Evolutionary conservation across 2,888 invertebrate genomes (phyloP).

Genomic region (Eupithecia insigniata): DNA sequence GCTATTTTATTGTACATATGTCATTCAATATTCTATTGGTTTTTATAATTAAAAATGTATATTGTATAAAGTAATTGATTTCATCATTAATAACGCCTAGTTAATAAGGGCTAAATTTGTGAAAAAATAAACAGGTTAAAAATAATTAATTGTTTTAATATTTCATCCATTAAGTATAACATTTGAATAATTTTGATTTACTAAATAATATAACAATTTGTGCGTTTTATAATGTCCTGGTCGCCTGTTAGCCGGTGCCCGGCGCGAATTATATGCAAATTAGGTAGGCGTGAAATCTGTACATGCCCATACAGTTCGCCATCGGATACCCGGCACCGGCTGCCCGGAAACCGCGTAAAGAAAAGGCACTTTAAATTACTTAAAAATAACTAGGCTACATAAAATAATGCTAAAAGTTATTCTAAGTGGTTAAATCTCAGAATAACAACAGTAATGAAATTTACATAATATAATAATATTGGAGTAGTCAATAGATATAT

Average conservation of each 20-base stretch:
- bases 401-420: neutral
- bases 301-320: too few relatives aligned
- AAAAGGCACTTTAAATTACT: slow-evolving; percentile 5
- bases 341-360: too few relatives aligned
- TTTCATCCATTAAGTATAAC: slow-evolving; percentile 35
- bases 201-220: neutral
- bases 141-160: slow-evolving; percentile 75
- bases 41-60: slow-evolving; percentile 83
- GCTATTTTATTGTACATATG: slow-evolving; percentile 82
- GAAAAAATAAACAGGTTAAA: slow-evolving; percentile 82
- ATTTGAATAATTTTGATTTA: neutral
- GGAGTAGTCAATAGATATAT: neutral
- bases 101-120: slow-evolving; percentile 82
- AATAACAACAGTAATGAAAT: neutral
- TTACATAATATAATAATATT: neutral
- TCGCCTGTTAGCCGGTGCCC: too few relatives aligned
- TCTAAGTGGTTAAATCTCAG: neutral
- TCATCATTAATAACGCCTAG: slow-evolving; percentile 84
- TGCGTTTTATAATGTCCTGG: too few relatives aligned
- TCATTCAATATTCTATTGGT: slow-evolving; percentile 83
- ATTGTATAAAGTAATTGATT: slow-evolving; percentile 84
- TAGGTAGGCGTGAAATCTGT: too few relatives aligned
- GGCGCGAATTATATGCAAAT: too few relatives aligned
- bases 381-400: neutral
- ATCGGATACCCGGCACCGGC: too few relatives aligned